Conservation (phyloP, 2,888 invertebrate species). For the Augiades crinisus region DNA sequence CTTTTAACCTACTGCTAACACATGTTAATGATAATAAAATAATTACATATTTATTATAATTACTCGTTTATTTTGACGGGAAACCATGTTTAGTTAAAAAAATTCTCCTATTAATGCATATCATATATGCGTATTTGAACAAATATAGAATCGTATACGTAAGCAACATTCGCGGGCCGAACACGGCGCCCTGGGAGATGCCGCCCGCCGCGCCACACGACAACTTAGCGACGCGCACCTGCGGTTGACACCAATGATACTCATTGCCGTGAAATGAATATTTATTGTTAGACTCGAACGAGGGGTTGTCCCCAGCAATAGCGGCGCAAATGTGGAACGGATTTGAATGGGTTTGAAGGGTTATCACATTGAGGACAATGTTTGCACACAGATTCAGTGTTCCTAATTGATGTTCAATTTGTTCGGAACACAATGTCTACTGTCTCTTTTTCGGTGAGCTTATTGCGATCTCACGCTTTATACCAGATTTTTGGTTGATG, state of each 20-base stretch:
- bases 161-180: conserved; percentile 29
- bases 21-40: too few species aligned
- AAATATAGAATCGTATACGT: background rate
- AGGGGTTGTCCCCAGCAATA: conserved; percentile 29
- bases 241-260: conserved; percentile 57
- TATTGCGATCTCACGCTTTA: background rate
- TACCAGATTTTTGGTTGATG: background rate
- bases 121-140: too few species aligned
- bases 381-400: conserved; percentile 16
- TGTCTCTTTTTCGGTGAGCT: background rate
- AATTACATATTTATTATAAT: too few species aligned
- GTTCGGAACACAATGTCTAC: background rate
- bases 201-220: conserved; percentile 28
- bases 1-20: too few species aligned
- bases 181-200: conserved; percentile 30
- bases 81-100: too few species aligned
- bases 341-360: conserved; percentile 24
- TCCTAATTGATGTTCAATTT: conserved; percentile 26
- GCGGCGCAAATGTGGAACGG: conserved; percentile 9
- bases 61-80: too few species aligned
- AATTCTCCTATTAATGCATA: too few species aligned
- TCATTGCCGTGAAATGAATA: conserved; percentile 44
- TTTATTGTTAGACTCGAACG: conserved; percentile 40
- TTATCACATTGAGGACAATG: conserved; percentile 15
- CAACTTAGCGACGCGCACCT: conserved; percentile 36